phyloP scores from a whole-genome alignment of 2,113 vertebrate genomes.

The Hipposideros armiger region DNA sequence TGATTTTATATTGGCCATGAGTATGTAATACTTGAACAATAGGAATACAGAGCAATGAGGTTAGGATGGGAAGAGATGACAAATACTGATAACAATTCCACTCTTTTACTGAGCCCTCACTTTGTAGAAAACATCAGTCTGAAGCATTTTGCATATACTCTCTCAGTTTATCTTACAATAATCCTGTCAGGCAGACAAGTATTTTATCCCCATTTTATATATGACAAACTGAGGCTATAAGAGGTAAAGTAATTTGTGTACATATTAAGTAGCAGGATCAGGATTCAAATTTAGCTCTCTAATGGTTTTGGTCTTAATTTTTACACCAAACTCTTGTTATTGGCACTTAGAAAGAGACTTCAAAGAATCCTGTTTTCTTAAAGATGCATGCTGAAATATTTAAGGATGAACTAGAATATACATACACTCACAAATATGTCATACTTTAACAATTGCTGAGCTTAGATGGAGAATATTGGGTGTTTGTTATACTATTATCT shows the following conservation, averaged over 20 bases:
- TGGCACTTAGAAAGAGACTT: background rate
- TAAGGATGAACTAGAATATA: background rate
- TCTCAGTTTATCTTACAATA: background rate
- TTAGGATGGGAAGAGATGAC: background rate
- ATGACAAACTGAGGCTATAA: background rate
- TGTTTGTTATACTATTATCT: background rate
- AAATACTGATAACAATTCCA: background rate
- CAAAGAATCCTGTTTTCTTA: background rate
- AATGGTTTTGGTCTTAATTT: background rate
- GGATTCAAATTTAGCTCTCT: background rate
- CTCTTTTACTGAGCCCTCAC: background rate
- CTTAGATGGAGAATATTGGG: background rate
- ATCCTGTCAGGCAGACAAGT: background rate
- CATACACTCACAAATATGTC: background rate
- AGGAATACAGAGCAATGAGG: background rate
- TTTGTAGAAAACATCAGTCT: background rate
- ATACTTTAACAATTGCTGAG: background rate
- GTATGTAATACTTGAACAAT: background rate
- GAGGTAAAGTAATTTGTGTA: background rate
- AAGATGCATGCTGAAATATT: background rate
- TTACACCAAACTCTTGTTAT: background rate
- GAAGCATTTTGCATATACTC: background rate
- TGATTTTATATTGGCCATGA: background rate
- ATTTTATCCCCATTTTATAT: background rate
- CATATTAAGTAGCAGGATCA: background rate